These are phyloP conservation scores for Lycaena phlaeas DNA, from an alignment of 2,888 invertebrate species.

Conservation along the genomic window DNA sequence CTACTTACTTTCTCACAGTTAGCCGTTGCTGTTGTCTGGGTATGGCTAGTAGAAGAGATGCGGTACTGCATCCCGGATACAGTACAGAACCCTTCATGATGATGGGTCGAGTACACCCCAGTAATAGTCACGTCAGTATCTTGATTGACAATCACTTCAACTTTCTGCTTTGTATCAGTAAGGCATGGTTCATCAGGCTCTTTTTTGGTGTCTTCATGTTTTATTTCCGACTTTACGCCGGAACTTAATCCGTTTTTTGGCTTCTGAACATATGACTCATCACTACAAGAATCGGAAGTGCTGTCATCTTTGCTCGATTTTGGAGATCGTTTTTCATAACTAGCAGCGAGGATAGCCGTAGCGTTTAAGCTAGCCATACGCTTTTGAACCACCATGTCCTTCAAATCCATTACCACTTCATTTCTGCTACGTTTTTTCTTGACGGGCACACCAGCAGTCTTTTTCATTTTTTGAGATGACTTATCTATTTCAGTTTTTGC, in stretches of 20 bases:
- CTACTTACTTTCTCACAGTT: constrained; percentile 77
- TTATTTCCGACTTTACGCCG: constrained; percentile 71
- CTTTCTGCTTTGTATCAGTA: constrained; percentile 68
- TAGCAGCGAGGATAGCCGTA: constrained; percentile 90
- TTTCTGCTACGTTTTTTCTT: constrained; percentile 74
- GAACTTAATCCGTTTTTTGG: constrained; percentile 65
- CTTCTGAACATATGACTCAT: constrained; percentile 66
- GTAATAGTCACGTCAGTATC: constrained; percentile 92
- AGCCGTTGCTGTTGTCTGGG: constrained; percentile 88
- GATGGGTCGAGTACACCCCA: constrained; percentile 87
- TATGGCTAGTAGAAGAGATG: constrained; percentile 89
- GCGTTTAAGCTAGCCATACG: constrained; percentile 94
- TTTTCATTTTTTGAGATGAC: constrained; percentile 58
- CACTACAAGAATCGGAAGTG: constrained; percentile 70
- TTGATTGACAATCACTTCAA: constrained; percentile 87
- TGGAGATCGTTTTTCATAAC: constrained; percentile 82
- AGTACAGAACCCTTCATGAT: constrained; percentile 88
- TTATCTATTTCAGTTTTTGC: constrained; percentile 66
- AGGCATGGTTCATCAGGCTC: constrained; percentile 45
- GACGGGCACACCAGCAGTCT: constrained; percentile 50
- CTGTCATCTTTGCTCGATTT: constrained; percentile 73
- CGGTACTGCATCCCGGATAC: constrained; percentile 90
- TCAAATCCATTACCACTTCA: constrained; percentile 83
- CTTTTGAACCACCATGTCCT: constrained; percentile 90
- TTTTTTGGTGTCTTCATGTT: constrained; percentile 55